Base-by-base conservation (phyloP, 1,140 invertebrate genomes). In the Aphelinus certus region DNA sequence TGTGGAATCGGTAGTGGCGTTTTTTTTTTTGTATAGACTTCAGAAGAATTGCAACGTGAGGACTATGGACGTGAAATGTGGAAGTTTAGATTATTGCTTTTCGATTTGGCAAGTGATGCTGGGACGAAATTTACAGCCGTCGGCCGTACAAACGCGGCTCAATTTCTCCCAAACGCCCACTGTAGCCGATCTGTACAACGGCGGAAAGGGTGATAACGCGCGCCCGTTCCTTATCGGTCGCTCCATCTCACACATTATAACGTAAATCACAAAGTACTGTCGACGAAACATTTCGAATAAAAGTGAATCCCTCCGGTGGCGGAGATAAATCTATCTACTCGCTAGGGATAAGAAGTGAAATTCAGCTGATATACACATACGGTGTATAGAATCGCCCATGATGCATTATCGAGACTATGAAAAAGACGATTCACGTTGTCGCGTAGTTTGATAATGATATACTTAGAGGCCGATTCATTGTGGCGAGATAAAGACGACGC, bases 121-220 rank as follows among this genome's bases (percentile, higher is more conserved):
- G 51, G 43, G 42, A n/a, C 63, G 9, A 49, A 65, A 65, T 65
- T 65, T 65, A 65, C 42, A 65, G 51, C 63, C 63, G 47, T 45
- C 58, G 58, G 58, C 26, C 58, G 58, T 43, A 43, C 58, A 71
- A 58, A 53, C 68, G n/a, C 3, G 46, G 5, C 42, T 70, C 48
- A 57, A 70, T 61, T 9, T 61, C 46, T 9, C 26, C 55, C 49
- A 55, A 71, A 63, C 43, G 60, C 42, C 48, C 48, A 62, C 57
- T 60, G 2, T 7, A 43, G 3, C 26, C 7, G 4, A 53, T 71
- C 3, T 61, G 7, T 46, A 6, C 42, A n/a, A 51, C 42, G 1
- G 3, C 42, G 2, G 46, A 3, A 3, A 3, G 47, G 48, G 51
- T 48, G 63, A 65, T 65, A 65, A 53, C 46, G 43, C 9, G 2